Percentiles rank a stretch among this genome's conserved stretches.
Conservation (phyloP, 2,113 vertebrate genomes). For the Lampris incognitus region DNA sequence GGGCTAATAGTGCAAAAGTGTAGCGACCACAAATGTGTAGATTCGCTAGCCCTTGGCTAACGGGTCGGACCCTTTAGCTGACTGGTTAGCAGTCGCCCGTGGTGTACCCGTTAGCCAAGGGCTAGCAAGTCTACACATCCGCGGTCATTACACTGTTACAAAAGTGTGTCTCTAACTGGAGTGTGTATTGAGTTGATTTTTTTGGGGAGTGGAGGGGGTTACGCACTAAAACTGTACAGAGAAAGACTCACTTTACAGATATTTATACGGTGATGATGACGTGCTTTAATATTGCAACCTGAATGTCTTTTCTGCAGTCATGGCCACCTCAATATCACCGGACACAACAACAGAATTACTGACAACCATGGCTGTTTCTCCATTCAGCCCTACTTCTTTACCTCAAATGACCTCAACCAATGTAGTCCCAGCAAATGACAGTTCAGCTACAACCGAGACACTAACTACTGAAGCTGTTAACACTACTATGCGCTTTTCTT, state of each 20-base stretch:
- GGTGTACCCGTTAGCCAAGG: too few species aligned
- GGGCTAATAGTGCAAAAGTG: too few species aligned
- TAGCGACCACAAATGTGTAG: too few species aligned
- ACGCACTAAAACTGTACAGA: too few species aligned
- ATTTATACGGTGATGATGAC: neutral
- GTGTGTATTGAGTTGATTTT: too few species aligned
- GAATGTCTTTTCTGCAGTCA: slow-evolving; percentile 35
- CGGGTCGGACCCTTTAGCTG: too few species aligned
- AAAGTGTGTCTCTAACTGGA: too few species aligned
- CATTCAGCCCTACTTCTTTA: neutral
- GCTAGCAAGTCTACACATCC: too few species aligned
- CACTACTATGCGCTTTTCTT: neutral
- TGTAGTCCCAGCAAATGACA: neutral
- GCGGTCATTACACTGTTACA: too few species aligned
- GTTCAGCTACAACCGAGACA: neutral
- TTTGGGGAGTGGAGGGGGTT: too few species aligned
- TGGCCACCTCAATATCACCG: neutral
- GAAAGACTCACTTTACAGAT: neutral
- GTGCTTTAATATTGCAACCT: slow-evolving; percentile 15
- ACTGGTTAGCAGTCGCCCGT: too few species aligned
- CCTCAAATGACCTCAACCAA: neutral
- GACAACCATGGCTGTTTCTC: neutral
- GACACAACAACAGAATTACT: slow-evolving; percentile 4
- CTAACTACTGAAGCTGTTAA: neutral
- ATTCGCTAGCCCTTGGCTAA: too few species aligned